phyloP scores from a whole-genome alignment of 2,888 invertebrate genomes.

The Tenthredo notha region DNA sequence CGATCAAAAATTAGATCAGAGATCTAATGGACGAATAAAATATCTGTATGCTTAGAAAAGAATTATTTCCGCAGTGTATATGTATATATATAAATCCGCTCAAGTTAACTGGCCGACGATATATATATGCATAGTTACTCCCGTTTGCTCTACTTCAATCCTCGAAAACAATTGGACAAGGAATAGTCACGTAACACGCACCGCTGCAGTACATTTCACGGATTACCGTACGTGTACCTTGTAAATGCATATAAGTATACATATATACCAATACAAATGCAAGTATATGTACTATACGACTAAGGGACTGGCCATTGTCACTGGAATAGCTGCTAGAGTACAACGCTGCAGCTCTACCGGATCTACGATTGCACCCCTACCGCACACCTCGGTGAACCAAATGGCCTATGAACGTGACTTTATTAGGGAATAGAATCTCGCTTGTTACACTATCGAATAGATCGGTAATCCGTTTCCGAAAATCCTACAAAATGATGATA shows the following conservation, averaged over 20 bases:
- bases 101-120: not conserved
- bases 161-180: slow-evolving; percentile 33
- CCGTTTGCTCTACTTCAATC: not conserved
- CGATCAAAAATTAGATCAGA: too few relatives aligned
- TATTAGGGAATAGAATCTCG: slow-evolving; percentile 57
- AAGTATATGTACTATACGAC: not conserved
- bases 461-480: slow-evolving; percentile 18
- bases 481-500: not conserved
- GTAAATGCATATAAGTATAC: not conserved
- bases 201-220: slow-evolving; percentile 20
- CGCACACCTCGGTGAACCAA: slow-evolving; percentile 56
- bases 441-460: not conserved
- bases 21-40: not conserved
- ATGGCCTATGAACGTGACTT: slow-evolving; percentile 60
- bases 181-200: slow-evolving; percentile 37
- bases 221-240: slow-evolving; percentile 26
- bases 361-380: slow-evolving; percentile 32
- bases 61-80: not conserved
- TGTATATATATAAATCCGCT: not conserved
- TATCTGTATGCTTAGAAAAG: not conserved
- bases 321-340: slow-evolving; percentile 13
- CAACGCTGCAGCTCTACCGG: slow-evolving; percentile 1
- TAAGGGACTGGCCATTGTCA: slow-evolving; percentile 35
- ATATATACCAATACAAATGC: not conserved
- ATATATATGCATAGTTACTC: not conserved